Base-by-base conservation (phyloP, 2,113 vertebrate genomes). In the Trematocara variabile region DNA sequence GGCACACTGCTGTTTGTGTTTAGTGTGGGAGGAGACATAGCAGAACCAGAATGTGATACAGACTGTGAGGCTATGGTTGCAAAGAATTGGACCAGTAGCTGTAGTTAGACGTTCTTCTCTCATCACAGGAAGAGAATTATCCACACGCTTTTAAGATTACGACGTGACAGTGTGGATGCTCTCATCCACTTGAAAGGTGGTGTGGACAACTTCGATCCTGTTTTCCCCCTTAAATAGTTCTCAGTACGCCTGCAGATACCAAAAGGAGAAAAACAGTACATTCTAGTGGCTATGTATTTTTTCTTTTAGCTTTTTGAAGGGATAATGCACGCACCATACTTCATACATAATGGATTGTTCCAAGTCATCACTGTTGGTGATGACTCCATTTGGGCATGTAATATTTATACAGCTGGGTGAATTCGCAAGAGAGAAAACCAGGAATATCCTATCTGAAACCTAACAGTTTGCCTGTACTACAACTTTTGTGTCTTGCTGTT, bases 331-430 rank as follows among this genome's bases (percentile, higher is more conserved):
- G 28, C 75, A 65, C 63, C 48, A 46, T 81, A 77, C 46, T 84
- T 83, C 14, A 87, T 90, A 77, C 82, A 90, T 92, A 84, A 92
- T 86, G 56, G 63, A 86, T 46, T 11, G 50, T 82, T 89, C 73
- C 65, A 50, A 68, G 83, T 89, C 77, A 83, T 58, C 12, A 20
- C 79, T 84, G 83, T 39, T 56, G 84, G 53, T 73, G 63, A 92
- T 89, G 91, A 85, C 70, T 89, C 82, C 77, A 90, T 89, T 86
- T 85, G 58, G 81, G 70, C 85, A 87, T 89, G 84, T 84, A 63
- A 60, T 52, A 88, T 90, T 89, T 80, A 87, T 84, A 89, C 82
- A 90, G 86, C 50, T 83, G 83, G 83, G 20, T 84, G 88, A 65
- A 83, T 91, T 82, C 58, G 58, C 80, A 73, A 78, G 58, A 90